Percentiles rank a stretch among this genome's conserved stretches.
Evolutionary conservation across 2,113 vertebrate species (phyloP).

Genomic region (Alethe diademata): DNA sequence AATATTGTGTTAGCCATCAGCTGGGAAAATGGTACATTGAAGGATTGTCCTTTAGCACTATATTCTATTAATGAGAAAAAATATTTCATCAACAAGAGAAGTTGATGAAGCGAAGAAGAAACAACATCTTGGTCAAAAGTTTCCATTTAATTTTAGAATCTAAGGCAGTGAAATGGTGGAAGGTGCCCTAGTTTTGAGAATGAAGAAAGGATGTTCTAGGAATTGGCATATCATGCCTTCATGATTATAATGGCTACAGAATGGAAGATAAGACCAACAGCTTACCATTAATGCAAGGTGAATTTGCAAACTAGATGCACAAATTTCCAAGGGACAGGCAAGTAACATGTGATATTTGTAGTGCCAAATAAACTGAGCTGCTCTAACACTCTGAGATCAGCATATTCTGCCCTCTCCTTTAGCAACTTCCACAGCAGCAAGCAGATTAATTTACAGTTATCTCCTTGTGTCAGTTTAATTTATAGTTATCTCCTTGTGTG

Average conservation of each 20-base stretch:
- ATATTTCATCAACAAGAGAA: neutral
- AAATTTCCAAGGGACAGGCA: neutral
- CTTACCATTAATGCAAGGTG: neutral
- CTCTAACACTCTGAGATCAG: neutral
- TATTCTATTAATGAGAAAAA: neutral
- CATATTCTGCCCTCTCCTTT: neutral
- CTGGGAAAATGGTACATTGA: neutral
- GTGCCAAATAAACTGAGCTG: neutral
- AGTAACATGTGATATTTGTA: accelerated
- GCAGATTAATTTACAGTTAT: neutral
- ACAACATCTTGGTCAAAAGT: neutral
- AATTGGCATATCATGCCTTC: neutral
- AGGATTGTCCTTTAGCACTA: neutral
- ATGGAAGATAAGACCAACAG: neutral
- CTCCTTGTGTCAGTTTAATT: neutral
- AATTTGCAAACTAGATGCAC: neutral
- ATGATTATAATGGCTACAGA: neutral
- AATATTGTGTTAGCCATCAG: neutral
- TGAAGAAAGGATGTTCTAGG: neutral
- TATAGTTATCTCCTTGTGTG: neutral
- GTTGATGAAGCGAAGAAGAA: neutral
- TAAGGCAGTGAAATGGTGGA: neutral
- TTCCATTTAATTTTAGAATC: neutral
- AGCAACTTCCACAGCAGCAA: neutral
- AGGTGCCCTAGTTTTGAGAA: neutral